Evolutionary conservation across 2,888 invertebrate species (phyloP).

Genomic region (Drosophila vallismaia): DNA sequence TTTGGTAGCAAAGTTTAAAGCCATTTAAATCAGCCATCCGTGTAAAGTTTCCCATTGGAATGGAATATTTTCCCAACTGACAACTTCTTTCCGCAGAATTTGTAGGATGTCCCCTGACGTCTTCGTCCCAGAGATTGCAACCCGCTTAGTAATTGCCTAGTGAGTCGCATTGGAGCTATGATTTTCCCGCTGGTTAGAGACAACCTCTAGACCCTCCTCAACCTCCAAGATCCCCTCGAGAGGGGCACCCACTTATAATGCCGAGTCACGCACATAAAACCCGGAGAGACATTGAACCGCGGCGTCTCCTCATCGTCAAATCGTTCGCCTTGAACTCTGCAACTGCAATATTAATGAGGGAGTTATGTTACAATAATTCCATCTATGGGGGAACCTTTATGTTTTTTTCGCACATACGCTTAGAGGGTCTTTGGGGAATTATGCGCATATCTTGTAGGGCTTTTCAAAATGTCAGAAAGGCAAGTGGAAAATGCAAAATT

Average conservation of each 20-base stretch:
- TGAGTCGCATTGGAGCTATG: slow-evolving; percentile 8
- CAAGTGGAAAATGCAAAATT: slow-evolving; percentile 9
- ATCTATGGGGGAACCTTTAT: not conserved
- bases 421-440: slow-evolving; percentile 35
- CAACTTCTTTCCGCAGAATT: not conserved
- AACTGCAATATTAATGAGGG: slow-evolving; percentile 12
- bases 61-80: slow-evolving; percentile 1
- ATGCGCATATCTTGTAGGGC: slow-evolving; percentile 54
- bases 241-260: slow-evolving; percentile 9
- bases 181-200: slow-evolving; percentile 15
- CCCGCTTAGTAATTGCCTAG: slow-evolving; percentile 20
- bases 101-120: not conserved
- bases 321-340: slow-evolving; percentile 28
- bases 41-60: not conserved
- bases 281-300: slow-evolving; percentile 36
- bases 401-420: slow-evolving; percentile 62
- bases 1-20: not conserved
- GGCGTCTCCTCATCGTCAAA: not conserved
- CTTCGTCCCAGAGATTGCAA: not conserved
- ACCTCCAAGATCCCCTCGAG: too few relatives aligned
- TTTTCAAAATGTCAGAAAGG: slow-evolving; percentile 23
- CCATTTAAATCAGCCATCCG: not conserved
- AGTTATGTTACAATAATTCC: not conserved
- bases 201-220: too few relatives aligned
- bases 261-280: slow-evolving; percentile 36